A percentile compares a stretch with the other conserved stretches of the same genome.
These are phyloP conservation scores for Baryphthengus martii DNA, from an alignment of 2,113 vertebrate genomes.

Conservation along the genomic window DNA sequence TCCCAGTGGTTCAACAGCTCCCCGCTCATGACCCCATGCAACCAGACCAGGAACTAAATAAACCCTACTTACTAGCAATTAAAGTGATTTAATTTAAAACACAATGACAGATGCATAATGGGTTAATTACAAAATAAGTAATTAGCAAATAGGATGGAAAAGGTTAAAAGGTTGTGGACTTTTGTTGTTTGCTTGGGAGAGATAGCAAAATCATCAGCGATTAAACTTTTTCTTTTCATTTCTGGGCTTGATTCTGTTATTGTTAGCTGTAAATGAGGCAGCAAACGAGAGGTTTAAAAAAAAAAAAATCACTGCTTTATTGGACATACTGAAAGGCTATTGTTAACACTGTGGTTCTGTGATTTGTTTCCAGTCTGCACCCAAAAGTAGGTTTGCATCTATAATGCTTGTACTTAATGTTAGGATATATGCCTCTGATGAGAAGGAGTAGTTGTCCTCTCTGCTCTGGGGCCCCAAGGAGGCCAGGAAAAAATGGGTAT, in stretches of 20 bases:
- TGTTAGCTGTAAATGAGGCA: slow-evolving; percentile 48
- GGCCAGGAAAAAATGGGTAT: not conserved
- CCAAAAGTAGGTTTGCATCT: not conserved
- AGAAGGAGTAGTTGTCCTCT: not conserved
- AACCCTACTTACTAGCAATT: slow-evolving; percentile 63
- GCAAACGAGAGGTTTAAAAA: not conserved
- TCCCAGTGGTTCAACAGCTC: slow-evolving; percentile 19
- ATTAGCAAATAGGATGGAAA: slow-evolving; percentile 61
- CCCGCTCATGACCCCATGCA: not conserved
- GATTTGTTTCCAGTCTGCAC: not conserved
- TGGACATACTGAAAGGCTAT: not conserved
- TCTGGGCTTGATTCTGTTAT: slow-evolving; percentile 21
- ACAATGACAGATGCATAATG: slow-evolving; percentile 62
- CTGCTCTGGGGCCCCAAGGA: not conserved
- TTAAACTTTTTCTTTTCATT: slow-evolving; percentile 53
- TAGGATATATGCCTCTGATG: not conserved
- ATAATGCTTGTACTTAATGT: not conserved
- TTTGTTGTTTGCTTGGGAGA: slow-evolving; percentile 35
- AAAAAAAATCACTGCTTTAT: not conserved
- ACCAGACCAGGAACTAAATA: slow-evolving; percentile 27
- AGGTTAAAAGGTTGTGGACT: slow-evolving; percentile 58
- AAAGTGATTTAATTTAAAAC: slow-evolving; percentile 60
- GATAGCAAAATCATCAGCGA: not conserved
- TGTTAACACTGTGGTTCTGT: not conserved
- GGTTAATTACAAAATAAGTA: slow-evolving; percentile 63